Conservation (phyloP, 2,797 vertebrate genomes). For the Gallirallus australis region DNA sequence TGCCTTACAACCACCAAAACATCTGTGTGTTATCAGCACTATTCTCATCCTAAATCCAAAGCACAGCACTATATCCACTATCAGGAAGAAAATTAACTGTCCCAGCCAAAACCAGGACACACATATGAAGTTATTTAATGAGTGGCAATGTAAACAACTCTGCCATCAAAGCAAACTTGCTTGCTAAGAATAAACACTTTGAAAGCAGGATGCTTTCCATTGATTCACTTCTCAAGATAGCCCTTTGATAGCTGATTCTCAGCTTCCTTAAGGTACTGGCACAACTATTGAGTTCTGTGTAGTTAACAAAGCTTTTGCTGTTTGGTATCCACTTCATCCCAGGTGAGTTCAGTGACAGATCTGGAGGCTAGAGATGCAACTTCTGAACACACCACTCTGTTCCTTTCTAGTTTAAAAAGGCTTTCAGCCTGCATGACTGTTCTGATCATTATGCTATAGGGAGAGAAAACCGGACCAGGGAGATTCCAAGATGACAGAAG, state of each 20-base stretch:
- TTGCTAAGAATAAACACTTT: conserved; percentile 41
- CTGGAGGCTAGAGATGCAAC: background rate
- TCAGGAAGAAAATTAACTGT: too few relatives aligned
- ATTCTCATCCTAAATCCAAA: too few relatives aligned
- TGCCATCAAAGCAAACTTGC: background rate
- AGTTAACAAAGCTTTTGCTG: conserved; percentile 5
- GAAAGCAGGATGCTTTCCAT: background rate
- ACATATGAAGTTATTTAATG: background rate
- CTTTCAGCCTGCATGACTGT: background rate
- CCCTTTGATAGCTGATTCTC: background rate
- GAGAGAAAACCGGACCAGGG: background rate
- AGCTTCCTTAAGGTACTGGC: background rate
- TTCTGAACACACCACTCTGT: conserved; percentile 5
- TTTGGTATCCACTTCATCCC: conserved; percentile 19
- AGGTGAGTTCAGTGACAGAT: conserved; percentile 31
- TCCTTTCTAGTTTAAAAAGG: conserved; percentile 50
- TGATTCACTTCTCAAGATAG: background rate
- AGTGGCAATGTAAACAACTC: background rate
- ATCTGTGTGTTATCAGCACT: too few relatives aligned
- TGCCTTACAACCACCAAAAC: too few relatives aligned
- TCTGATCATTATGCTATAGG: conserved; percentile 43
- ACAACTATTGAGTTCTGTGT: background rate
- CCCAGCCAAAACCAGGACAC: too few relatives aligned
- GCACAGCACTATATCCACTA: too few relatives aligned
- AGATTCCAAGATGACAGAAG: conserved; percentile 17